Conservation (phyloP, 2,797 vertebrate species). For the Anolis apletophallus region DNA sequence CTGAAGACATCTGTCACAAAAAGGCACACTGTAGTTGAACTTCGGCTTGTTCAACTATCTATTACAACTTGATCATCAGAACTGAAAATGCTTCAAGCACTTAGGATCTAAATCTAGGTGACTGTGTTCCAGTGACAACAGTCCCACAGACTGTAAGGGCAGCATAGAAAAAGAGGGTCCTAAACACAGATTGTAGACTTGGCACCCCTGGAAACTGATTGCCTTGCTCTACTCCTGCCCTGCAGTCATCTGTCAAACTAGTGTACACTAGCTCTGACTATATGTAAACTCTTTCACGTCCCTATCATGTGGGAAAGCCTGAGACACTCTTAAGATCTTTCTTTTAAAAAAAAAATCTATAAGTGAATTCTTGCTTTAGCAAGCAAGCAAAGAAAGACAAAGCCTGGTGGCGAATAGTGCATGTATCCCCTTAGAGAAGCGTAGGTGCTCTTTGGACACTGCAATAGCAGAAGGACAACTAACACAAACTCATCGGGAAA, state of each 20-base stretch:
- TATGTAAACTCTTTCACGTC: constrained; percentile 21
- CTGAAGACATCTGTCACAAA: background rate
- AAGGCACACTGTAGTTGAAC: background rate
- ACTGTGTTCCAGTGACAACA: constrained; percentile 15
- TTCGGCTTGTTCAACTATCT: background rate
- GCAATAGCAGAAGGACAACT: constrained; percentile 8
- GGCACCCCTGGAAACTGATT: background rate
- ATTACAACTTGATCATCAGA: background rate
- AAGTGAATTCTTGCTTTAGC: background rate
- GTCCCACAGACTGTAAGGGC: background rate
- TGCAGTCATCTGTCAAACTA: background rate
- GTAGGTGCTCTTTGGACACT: background rate
- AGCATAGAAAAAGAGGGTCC: background rate
- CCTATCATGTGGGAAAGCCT: background rate
- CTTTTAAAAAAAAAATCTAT: constrained; percentile 11
- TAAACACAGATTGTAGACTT: background rate
- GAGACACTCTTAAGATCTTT: background rate
- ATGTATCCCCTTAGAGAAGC: background rate
- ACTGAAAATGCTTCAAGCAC: constrained; percentile 28
- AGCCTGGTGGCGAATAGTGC: background rate
- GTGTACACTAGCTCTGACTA: background rate
- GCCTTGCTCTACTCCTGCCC: background rate
- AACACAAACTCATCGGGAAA: constrained; percentile 7
- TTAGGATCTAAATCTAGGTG: background rate
- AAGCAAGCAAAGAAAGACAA: constrained; percentile 11